These are phyloP conservation scores for Calyptommatus sinebrachiatus DNA, from an alignment of 2,113 vertebrate genomes.

Conservation along the genomic window DNA sequence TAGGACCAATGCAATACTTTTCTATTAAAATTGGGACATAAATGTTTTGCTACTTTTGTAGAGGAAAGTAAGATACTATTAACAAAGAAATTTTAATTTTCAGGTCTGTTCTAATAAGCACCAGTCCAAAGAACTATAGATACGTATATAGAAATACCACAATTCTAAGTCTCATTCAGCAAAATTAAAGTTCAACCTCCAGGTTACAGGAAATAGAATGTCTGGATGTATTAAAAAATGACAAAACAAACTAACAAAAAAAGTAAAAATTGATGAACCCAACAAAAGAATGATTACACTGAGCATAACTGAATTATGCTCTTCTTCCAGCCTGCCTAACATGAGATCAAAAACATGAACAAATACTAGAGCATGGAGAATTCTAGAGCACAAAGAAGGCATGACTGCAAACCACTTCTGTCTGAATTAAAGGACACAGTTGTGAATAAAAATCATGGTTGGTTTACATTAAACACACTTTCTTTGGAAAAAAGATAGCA, in stretches of 20 bases:
- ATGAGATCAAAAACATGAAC: not conserved
- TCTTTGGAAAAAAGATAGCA: not conserved
- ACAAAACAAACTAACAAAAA: not conserved
- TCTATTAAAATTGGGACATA: not conserved
- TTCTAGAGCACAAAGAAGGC: too few relatives aligned
- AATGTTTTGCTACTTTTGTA: not conserved
- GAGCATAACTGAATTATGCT: not conserved
- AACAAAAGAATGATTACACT: too few relatives aligned
- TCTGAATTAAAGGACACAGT: not conserved
- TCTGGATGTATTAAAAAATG: not conserved
- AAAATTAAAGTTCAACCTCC: not conserved
- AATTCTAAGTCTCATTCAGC: too few relatives aligned
- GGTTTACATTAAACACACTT: not conserved
- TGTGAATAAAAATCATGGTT: not conserved
- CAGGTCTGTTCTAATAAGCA: not conserved
- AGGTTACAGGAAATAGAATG: too few relatives aligned
- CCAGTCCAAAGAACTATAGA: not conserved
- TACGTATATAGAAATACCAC: not conserved
- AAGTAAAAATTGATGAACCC: too few relatives aligned
- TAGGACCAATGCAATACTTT: not conserved
- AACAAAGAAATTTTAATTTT: not conserved
- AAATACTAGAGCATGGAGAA: not conserved
- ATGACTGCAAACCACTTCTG: not conserved
- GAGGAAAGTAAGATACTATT: too few relatives aligned
- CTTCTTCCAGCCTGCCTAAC: not conserved